Percentiles rank a stretch among this genome's conserved stretches.
Conservation (phyloP, 2,113 vertebrate species). For the Bubo scandiacus region DNA sequence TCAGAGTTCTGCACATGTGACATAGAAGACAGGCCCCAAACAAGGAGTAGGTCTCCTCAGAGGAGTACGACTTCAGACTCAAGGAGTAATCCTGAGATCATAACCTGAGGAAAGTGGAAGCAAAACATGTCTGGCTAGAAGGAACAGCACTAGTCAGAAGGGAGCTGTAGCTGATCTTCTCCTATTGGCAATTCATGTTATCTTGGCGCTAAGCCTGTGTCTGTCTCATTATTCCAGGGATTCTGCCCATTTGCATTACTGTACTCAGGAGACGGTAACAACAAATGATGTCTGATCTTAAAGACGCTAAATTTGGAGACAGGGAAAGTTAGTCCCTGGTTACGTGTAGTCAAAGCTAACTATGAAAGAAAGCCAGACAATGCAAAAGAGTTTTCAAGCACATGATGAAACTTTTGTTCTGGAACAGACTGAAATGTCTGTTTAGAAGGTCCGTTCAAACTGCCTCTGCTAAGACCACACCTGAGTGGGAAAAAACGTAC, state of each 20-base stretch:
- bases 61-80: not conserved
- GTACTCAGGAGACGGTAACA: not conserved
- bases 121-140: not conserved
- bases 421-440: not conserved
- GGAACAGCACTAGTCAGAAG: not conserved
- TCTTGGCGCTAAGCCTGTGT: not conserved
- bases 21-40: not conserved
- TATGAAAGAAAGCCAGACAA: not conserved
- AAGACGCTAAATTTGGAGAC: not conserved
- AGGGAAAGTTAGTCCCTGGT: not conserved
- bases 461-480: not conserved
- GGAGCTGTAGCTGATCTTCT: not conserved
- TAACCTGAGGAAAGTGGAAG: not conserved
- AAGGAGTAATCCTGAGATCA: not conserved
- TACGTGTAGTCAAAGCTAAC: not conserved
- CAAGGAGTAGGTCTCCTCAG: not conserved
- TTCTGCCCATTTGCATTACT: not conserved
- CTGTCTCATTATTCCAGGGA: not conserved
- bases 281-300: not conserved
- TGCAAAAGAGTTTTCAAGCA: not conserved
- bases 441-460: not conserved
- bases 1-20: not conserved
- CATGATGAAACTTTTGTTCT: not conserved
- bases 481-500: not conserved
- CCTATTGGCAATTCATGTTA: not conserved